These are phyloP conservation scores for Dasypolia templi DNA, from an alignment of 2,888 invertebrate species.

Conservation along the genomic window DNA sequence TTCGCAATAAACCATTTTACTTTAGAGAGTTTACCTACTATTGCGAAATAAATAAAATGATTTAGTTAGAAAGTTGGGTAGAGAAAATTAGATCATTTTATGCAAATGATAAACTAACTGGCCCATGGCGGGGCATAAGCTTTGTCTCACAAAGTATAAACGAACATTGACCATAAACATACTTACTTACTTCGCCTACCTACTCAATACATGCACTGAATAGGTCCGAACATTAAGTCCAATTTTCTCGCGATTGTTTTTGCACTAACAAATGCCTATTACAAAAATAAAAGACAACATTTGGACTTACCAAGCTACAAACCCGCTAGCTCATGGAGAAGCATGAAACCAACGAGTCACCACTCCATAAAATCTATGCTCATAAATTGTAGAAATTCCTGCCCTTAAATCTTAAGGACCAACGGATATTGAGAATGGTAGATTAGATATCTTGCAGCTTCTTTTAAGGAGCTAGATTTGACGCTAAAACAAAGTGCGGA, in stretches of 20 bases:
- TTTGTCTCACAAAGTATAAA: not conserved
- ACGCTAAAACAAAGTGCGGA: constrained; percentile 40
- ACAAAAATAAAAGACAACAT: constrained; percentile 2
- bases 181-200: not conserved
- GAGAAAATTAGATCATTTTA: constrained; percentile 41
- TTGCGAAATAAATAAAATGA: constrained; percentile 36
- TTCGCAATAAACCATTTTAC: constrained; percentile 51
- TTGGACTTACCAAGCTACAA: not conserved
- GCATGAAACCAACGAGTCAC: not conserved
- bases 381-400: constrained; percentile 47
- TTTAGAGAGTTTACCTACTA: constrained; percentile 49
- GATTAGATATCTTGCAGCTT: constrained; percentile 42
- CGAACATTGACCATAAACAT: not conserved
- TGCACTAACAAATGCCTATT: not conserved
- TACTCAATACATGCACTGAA: not conserved
- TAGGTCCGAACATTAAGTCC: not conserved
- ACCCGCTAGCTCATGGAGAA: not conserved
- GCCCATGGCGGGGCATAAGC: not conserved
- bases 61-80: constrained; percentile 54
- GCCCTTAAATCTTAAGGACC: constrained; percentile 8
- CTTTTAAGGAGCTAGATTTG: constrained; percentile 50
- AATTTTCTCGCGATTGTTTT: not conserved
- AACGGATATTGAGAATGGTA: constrained; percentile 35
- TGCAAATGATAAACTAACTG: constrained; percentile 11
- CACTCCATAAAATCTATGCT: constrained; percentile 14